Evolutionary conservation across 2,888 invertebrate species (phyloP), one percentile per base, ranked within the genome.

Genomic region (Panzeria rudis): DNA sequence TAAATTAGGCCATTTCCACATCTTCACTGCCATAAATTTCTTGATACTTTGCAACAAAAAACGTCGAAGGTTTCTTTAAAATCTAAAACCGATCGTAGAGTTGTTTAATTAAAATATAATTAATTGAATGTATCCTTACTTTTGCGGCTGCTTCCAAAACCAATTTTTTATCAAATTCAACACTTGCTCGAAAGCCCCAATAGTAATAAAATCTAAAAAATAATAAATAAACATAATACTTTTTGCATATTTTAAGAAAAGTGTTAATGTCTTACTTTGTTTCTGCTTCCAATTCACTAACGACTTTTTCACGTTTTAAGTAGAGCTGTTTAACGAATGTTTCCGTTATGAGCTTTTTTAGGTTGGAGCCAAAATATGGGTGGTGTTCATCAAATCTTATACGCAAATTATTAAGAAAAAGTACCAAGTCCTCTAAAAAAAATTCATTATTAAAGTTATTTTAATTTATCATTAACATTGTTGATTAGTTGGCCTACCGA

Each of bases 241-340:
- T 47, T 47, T 47, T 50, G 3, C 50, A 20, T 50, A 50, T 8
- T 50, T 50, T 20, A 7, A n/a, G n/a, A 41, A 41, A 3, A 13
- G 9, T 13, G 38, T 41, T 3, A 1, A 15, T 17, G 6, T 13
- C 68, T 62, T 81, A 89, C 88, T 84, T 87, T 15, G 86, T 84
- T 80, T 88, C 88, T 3, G 76, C 72, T 6, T 87, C 86, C n/a
- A 87, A 54, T 54, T 88, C 88, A 0, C 88, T 83, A 32, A 84
- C 86, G 6, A 87, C 87, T 72, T 90, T 90, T 13, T 86, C 87
- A 32, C 88, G 87, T 71, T 88, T 89, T 38, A 90, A 83, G 72
- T 90, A 90, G 7, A 89, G 83, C 81, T 90, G 89, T 69, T 89
- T 90, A 5, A 89, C 88, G 79, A 89, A 89, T 11, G 88, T 89